Percentiles rank a stretch among this genome's conserved stretches.
Conservation (phyloP, 1,140 invertebrate genomes). For the Dendroctonus valens region DNA sequence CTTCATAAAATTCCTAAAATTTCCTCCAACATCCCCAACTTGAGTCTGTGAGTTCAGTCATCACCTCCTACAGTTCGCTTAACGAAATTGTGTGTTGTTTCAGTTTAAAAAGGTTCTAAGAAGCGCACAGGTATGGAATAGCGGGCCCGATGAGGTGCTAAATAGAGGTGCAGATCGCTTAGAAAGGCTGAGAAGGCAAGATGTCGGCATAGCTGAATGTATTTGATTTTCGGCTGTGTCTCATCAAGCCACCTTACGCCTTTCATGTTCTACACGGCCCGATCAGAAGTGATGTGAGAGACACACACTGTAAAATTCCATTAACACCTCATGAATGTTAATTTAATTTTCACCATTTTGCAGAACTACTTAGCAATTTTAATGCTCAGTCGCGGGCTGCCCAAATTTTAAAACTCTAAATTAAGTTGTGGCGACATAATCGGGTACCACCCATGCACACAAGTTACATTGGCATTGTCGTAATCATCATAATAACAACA, state of each 20-base stretch:
- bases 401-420: constrained; percentile 14
- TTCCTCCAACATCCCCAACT: no score
- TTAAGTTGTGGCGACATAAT: constrained; percentile 13
- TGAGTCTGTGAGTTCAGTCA: no score
- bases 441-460: constrained; percentile 8
- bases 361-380: constrained; percentile 27
- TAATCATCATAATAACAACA: not conserved
- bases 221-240: constrained; percentile 62
- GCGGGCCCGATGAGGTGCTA: constrained; percentile 12
- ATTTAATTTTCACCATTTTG: constrained; percentile 23
- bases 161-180: constrained; percentile 13
- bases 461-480: not conserved
- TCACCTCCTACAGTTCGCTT: no score
- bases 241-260: constrained; percentile 62
- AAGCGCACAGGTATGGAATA: constrained; percentile 20
- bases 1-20: no score
- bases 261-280: constrained; percentile 12
- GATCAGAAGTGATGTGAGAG: no score
- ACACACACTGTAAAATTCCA: constrained; percentile 25
- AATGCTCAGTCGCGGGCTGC: not conserved
- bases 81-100: no score
- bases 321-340: constrained; percentile 20
- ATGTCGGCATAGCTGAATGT: constrained; percentile 67
- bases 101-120: constrained; percentile 18
- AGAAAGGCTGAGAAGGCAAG: constrained; percentile 63